Conservation (phyloP, 2,113 vertebrate genomes). For the Pterocles gutturalis region DNA sequence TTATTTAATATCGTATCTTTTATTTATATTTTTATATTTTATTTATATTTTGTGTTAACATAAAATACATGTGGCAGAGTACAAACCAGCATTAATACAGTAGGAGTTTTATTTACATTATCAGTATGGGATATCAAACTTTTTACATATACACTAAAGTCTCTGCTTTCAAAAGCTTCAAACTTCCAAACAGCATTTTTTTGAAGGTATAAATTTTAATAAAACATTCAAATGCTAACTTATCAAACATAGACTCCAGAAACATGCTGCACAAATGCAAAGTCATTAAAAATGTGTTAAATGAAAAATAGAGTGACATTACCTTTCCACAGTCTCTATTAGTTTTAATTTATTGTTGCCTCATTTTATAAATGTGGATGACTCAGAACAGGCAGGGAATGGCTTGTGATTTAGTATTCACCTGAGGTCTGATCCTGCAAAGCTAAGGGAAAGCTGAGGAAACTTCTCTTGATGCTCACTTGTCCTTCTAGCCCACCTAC, state of each 20-base stretch:
- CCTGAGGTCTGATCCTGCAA: not conserved
- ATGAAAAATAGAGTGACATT: not conserved
- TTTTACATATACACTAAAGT: not conserved
- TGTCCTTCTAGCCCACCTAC: not conserved
- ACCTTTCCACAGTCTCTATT: not conserved
- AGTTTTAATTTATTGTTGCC: not conserved
- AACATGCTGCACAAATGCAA: not conserved
- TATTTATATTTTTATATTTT: not conserved
- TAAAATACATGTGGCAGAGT: not conserved
- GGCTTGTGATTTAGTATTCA: not conserved
- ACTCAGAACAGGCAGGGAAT: not conserved
- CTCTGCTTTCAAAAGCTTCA: not conserved
- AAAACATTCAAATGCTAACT: not conserved
- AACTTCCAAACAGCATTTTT: not conserved
- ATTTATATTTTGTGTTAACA: too few relatives aligned
- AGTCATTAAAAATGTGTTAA: constrained; percentile 41
- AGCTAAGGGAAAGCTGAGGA: not conserved
- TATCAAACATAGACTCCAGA: not conserved
- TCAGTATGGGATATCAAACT: not conserved
- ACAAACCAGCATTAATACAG: not conserved
- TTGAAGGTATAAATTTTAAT: constrained; percentile 9
- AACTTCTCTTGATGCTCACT: too few relatives aligned
- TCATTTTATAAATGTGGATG: not conserved
- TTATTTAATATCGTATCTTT: not conserved
- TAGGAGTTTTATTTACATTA: constrained; percentile 45